These are phyloP conservation scores for Vombatus ursinus DNA, from an alignment of 2,113 vertebrate species.

Conservation along the genomic window DNA sequence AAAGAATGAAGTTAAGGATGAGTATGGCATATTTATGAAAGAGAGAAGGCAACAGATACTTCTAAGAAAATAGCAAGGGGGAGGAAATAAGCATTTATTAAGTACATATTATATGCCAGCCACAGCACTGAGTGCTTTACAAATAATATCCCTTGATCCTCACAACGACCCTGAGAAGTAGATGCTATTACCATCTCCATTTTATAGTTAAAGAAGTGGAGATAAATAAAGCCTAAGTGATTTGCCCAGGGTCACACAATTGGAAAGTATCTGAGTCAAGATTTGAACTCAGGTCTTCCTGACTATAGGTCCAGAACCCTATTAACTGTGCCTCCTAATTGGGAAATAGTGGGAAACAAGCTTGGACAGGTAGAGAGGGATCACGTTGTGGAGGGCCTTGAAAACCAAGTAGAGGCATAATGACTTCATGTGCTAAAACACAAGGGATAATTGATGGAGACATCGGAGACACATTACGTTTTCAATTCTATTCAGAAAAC, in stretches of 20 bases:
- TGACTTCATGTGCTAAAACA: constrained; percentile 25
- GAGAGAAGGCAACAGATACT: background rate
- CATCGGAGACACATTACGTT: background rate
- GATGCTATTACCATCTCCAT: background rate
- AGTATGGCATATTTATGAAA: background rate
- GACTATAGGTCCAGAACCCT: background rate
- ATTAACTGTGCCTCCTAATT: background rate
- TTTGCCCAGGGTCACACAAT: background rate
- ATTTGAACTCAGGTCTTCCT: background rate
- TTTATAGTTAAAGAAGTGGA: too few species aligned
- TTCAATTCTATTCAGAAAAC: constrained; percentile 10
- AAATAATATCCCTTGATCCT: background rate
- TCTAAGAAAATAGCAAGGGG: background rate
- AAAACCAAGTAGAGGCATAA: constrained; percentile 24
- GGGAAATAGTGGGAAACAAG: background rate
- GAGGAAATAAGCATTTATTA: background rate
- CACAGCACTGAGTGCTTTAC: background rate
- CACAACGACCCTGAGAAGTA: background rate
- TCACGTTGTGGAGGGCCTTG: background rate
- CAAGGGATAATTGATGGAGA: constrained; percentile 10
- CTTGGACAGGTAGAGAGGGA: background rate
- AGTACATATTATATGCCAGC: background rate
- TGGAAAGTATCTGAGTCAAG: background rate
- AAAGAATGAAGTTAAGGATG: background rate
- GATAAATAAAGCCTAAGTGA: background rate